phyloP scores from a whole-genome alignment of 2,797 vertebrate species.

The Orientallactaga sibirica region DNA sequence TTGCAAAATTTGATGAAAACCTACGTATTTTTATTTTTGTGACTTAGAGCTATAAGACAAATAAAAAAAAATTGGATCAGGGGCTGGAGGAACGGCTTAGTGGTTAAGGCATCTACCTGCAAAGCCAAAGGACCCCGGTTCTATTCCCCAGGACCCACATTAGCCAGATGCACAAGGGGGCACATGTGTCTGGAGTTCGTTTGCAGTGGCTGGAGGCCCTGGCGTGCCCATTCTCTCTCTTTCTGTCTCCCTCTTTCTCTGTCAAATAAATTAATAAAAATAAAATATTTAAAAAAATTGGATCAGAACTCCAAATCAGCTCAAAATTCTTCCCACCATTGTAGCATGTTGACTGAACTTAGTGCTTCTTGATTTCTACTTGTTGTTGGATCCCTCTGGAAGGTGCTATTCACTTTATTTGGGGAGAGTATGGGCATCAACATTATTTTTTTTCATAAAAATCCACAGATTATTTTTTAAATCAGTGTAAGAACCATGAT shows the following conservation, averaged over 20 bases:
- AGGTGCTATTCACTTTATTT: background rate
- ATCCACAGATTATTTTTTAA: background rate
- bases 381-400: background rate
- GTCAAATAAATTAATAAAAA: too few relatives aligned
- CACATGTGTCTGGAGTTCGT: too few relatives aligned
- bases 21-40: background rate
- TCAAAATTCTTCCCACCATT: background rate
- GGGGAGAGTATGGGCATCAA: rapidly evolving
- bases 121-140: too few relatives aligned
- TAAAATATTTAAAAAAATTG: background rate
- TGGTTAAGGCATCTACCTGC: too few relatives aligned
- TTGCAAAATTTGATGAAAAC: background rate
- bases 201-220: too few relatives aligned
- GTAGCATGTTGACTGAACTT: background rate
- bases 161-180: too few relatives aligned
- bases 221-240: too few relatives aligned
- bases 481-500: background rate
- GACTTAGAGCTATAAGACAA: background rate
- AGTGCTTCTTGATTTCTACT: background rate
- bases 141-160: too few relatives aligned
- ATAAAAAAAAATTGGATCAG: too few relatives aligned
- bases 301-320: background rate
- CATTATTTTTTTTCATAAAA: background rate
- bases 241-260: too few relatives aligned
- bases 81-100: too few relatives aligned